Conservation (phyloP, 2,113 vertebrate species). For the Lepus americanus region DNA sequence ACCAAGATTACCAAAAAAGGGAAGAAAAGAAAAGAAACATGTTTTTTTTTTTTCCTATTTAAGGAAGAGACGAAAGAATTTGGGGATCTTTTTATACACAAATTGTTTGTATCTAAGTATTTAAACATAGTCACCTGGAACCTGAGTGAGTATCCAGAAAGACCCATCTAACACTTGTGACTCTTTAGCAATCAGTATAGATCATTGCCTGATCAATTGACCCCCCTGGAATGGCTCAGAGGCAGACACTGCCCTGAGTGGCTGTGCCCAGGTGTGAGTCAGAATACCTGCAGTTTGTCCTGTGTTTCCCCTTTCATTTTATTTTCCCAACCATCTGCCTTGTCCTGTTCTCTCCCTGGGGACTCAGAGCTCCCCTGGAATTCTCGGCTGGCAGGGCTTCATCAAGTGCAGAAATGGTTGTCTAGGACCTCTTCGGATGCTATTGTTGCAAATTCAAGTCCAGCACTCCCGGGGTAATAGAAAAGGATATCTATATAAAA, state of each 20-base stretch:
- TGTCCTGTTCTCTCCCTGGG: not conserved
- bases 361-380: not conserved
- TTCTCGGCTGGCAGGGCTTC: conserved; percentile 34
- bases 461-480: not conserved
- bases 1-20: not conserved
- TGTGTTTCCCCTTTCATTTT: not conserved
- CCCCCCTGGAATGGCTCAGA: not conserved
- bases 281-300: not conserved
- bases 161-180: not conserved
- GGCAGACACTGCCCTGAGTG: not conserved
- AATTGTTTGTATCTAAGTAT: not conserved
- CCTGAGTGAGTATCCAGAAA: not conserved
- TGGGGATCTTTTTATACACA: conserved; percentile 25
- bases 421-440: not conserved
- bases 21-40: too few species aligned
- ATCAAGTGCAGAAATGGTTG: not conserved
- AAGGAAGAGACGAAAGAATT: not conserved
- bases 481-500: conserved; percentile 40
- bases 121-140: not conserved
- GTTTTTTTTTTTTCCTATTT: too few species aligned
- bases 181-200: not conserved
- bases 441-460: not conserved
- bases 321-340: not conserved
- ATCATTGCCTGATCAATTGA: not conserved
- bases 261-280: not conserved